Base-by-base conservation (phyloP, 2,797 vertebrate species). In the Protonibea diacanthus region DNA sequence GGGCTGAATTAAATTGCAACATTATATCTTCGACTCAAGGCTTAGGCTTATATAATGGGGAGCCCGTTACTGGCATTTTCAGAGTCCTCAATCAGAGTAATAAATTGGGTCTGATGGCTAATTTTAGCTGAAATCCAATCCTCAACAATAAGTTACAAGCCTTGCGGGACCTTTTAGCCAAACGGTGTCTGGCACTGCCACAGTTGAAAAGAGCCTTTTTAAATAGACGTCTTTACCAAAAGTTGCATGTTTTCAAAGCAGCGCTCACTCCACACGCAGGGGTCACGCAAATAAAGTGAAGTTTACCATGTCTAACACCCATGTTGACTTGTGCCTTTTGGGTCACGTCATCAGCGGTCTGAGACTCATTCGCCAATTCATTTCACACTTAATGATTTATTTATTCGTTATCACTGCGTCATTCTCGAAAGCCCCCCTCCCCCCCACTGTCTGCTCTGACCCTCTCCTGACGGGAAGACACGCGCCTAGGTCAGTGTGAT, bases 61-160 rank as follows among this genome's bases (percentile, higher is more conserved):
- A 90, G 82, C 85, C 89, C 76, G 83, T 84, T 83, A 87, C 84
- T 87, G 89, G 91, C 92, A 93, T 95, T 95, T 95, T 95, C 96
- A 94, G 95, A 95, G 95, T 95, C 95, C 95, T 96, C 95, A 92
- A 94, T 96, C 95, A 95, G 93, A 93, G 95, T 95, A 95, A 97
- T 97, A 97, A 97, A 97, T 95, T 95, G 93, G 85, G 94, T 93
- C 95, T 96, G 96, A 96, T 96, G 96, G 96, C 96, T 97, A 97
- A 98, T 97, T 97, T 97, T 96, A 95, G 96, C 94, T 94, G 97
- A 97, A 99, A 98, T 95, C 71, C 90, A 96, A 97, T 95, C 95
- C 96, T 93, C 93, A 94, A 96, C 95, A 96, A 96, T 96, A 95
- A 96, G 95, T 97, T 97, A 97, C 94, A 95, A 95, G 96, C 93